Evolutionary conservation across 2,113 vertebrate species (phyloP).

Genomic region (Campylomormyrus numenius): DNA sequence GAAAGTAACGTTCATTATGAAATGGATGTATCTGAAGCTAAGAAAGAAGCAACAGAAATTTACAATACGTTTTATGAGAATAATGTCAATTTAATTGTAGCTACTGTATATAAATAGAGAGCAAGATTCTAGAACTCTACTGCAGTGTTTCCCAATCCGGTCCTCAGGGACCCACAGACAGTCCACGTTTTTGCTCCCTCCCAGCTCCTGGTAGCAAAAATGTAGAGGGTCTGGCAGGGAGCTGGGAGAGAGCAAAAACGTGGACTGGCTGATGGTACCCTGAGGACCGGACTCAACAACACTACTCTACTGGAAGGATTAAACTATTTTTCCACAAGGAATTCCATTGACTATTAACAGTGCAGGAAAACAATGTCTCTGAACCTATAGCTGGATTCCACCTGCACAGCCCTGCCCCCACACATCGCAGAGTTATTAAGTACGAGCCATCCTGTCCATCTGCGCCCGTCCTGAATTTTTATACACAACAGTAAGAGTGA

Average conservation of each 20-base stretch:
- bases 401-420: neutral
- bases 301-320: neutral
- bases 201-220: neutral
- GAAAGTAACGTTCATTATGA: neutral
- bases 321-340: neutral
- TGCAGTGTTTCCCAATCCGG: neutral
- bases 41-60: neutral
- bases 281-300: neutral
- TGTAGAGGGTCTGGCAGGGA: neutral
- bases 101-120: neutral
- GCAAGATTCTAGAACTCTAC: neutral
- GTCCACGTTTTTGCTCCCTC: neutral
- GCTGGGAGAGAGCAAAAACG: neutral
- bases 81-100: neutral
- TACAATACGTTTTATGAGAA: neutral
- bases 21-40: neutral
- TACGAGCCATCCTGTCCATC: neutral
- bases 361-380: neutral
- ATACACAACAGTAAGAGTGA: neutral
- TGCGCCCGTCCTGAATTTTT: neutral
- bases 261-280: neutral
- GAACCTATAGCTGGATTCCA: neutral
- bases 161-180: neutral
- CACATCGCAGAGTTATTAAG: neutral
- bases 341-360: neutral